Evolutionary conservation across 35 echinoderm and acorn worm genomes (phyloP), one percentile per base, ranked within the genome.

Genomic region (Apostichopus japonicus): DNA sequence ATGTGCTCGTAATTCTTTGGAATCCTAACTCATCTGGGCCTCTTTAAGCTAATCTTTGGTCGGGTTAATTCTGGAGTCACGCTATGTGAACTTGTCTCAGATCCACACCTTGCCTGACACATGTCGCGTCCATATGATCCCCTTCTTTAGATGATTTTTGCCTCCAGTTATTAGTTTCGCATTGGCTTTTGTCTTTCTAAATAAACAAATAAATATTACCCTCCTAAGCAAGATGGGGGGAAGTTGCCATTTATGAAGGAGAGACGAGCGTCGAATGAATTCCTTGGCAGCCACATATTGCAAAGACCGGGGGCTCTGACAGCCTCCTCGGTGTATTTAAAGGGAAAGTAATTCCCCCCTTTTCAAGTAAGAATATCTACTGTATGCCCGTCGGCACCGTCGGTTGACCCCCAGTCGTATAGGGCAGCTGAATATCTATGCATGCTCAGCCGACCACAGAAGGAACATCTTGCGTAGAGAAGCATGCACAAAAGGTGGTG

Each of bases 171-270:
- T 84, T 84, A 84, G 81, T 54, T 84, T 84, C 81, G 81, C 81
- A 84, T 55, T 84, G 53, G 55, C 81, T 84, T 55, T 84, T 84
- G 81, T 84, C 81, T 84, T 84, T 84, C 23, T 84, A 84, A 84
- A 84, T 84, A 84, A 84, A 84, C 81, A 84, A 84, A 84, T 84
- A 84, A 84, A 84, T 58, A 84, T 84, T 84, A 58, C 81, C 56
- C 6, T 51, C 23, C 71, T 21, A 19, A 75, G 71, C 71, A 75
- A 23, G 71, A 75, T 75, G 71, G 71, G 71, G 71, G 22, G 71
- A 75, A 19, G 71, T 75, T 21, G 17, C 71, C 21, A 75, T 19
- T 75, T 75, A 75, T 19, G 71, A n/a, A 19, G 21, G 71, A 75
- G 6, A 23, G 14, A 23, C 16, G 71, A 75, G 71, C 71, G 17